Percentiles rank a stretch among this genome's conserved stretches.
Evolutionary conservation across 2,888 invertebrate species (phyloP).

Genomic region (Selenia dentaria): DNA sequence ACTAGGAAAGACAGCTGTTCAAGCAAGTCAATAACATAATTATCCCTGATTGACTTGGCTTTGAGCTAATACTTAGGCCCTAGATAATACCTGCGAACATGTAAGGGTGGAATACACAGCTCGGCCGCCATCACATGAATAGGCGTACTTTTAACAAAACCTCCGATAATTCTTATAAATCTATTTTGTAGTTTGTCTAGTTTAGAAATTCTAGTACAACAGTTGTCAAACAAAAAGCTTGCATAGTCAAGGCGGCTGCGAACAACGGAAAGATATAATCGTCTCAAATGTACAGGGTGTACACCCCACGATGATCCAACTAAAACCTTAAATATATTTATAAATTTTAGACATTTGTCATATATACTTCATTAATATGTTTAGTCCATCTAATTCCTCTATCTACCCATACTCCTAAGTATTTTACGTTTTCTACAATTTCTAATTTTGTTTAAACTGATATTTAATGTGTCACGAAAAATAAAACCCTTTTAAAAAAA

Average conservation of each 20-base stretch:
- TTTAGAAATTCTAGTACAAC: conserved; percentile 23
- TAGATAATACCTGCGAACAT: conserved; percentile 18
- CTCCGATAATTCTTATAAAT: conserved; percentile 27
- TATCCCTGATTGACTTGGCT: conserved; percentile 3
- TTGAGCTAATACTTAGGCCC: conserved; percentile 25
- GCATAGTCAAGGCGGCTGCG: conserved; percentile 36
- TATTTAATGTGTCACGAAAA: no score
- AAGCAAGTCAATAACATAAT: no score
- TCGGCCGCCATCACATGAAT: conserved; percentile 26
- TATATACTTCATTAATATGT: conserved; percentile 34
- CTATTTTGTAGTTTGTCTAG: conserved; percentile 33
- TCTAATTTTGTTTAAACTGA: conserved; percentile 14
- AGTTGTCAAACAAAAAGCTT: conserved; percentile 21
- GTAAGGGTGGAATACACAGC: conserved; percentile 17
- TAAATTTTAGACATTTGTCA: background rate
- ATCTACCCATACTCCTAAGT: conserved; percentile 40
- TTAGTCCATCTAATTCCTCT: conserved; percentile 32
- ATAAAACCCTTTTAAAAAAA: conserved; percentile 30
- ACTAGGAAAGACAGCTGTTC: no score
- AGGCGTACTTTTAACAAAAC: conserved; percentile 29
- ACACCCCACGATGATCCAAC: conserved; percentile 30
- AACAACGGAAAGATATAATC: conserved; percentile 32
- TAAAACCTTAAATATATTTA: background rate
- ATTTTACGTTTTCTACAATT: conserved; percentile 28
- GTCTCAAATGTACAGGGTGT: conserved; percentile 34